Evolutionary conservation across 2,888 invertebrate species (phyloP).

Genomic region (Drosophila atroscutellata): DNA sequence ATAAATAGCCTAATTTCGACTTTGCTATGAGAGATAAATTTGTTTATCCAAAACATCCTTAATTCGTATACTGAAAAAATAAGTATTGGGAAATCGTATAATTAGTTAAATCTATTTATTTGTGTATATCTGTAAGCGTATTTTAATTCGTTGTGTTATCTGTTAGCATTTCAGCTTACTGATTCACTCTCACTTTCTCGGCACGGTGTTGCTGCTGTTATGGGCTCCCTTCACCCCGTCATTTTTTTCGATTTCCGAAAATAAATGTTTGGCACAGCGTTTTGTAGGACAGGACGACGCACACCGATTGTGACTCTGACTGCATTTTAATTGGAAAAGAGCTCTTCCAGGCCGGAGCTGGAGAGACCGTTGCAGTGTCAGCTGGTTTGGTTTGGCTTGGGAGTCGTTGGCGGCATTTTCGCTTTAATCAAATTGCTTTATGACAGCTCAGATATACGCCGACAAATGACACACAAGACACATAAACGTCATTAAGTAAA

Average conservation of each 20-base stretch:
- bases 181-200: constrained; percentile 58
- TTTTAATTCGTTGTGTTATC: constrained; percentile 7
- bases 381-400: constrained; percentile 42
- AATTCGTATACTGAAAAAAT: not conserved
- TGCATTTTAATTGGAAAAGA: constrained; percentile 79
- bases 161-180: not conserved
- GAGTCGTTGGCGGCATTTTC: constrained; percentile 63
- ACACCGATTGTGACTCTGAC: constrained; percentile 37
- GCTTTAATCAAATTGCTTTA: constrained; percentile 83
- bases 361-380: constrained; percentile 43
- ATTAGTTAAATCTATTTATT: not conserved
- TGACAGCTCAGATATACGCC: constrained; percentile 77
- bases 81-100: not conserved
- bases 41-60: not conserved
- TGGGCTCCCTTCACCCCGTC: constrained; percentile 23
- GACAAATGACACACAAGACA: constrained; percentile 79
- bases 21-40: not conserved
- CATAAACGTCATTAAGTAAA: constrained; percentile 77
- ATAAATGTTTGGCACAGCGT: constrained; percentile 64
- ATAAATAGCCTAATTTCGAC: not conserved
- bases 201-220: constrained; percentile 8
- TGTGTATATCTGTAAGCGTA: constrained; percentile 20
- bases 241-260: constrained; percentile 79
- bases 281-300: constrained; percentile 52
- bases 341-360: constrained; percentile 29